These are phyloP conservation scores for Mastomys coucha DNA, from an alignment of 2,113 vertebrate species.

Conservation along the genomic window DNA sequence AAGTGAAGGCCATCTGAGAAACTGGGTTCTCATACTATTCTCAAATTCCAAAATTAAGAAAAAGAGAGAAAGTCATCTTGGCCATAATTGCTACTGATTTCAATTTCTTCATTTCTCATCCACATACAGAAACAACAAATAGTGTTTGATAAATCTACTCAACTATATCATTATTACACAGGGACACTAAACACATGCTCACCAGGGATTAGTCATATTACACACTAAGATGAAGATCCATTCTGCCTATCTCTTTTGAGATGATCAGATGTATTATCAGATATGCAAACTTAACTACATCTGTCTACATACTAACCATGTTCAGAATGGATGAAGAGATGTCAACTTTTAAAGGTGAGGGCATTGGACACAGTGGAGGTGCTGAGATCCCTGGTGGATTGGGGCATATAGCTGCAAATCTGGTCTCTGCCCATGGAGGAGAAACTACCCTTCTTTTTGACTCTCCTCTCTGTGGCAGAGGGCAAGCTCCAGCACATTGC, in stretches of 20 bases:
- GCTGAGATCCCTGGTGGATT: accelerated
- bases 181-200: background rate
- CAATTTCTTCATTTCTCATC: constrained; percentile 21
- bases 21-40: background rate
- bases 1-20: background rate
- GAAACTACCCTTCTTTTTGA: accelerated
- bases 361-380: background rate
- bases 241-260: background rate
- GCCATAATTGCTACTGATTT: background rate
- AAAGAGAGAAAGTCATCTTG: background rate
- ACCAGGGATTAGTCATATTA: background rate
- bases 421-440: background rate
- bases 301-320: accelerated
- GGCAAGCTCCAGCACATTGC: background rate
- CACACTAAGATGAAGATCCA: background rate
- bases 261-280: background rate
- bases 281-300: background rate
- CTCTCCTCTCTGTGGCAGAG: background rate
- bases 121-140: background rate
- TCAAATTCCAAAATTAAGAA: background rate
- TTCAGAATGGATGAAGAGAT: background rate
- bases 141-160: background rate
- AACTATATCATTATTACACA: background rate
- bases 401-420: background rate
- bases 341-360: background rate